Conservation (phyloP, 2,113 vertebrate genomes). For the Aspiorhynchus laticeps region DNA sequence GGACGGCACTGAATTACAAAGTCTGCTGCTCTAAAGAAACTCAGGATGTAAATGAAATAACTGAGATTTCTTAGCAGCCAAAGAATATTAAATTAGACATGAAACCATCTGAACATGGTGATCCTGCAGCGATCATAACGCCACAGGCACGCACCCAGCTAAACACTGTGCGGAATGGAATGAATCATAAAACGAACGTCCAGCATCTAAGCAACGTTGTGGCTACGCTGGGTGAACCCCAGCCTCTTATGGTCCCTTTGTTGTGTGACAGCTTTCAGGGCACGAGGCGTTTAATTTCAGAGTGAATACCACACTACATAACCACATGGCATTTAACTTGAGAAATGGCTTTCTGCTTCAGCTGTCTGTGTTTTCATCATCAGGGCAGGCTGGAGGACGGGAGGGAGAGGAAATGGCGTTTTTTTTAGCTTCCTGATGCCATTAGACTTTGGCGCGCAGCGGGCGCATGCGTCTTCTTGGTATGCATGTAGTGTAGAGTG, state of each 20-base stretch:
- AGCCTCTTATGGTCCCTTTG: constrained; percentile 55
- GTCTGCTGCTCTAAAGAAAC: constrained; percentile 1
- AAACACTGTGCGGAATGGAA: constrained; percentile 26
- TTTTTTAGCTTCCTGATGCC: constrained; percentile 91
- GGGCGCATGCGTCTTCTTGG: constrained; percentile 76
- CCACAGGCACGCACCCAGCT: constrained; percentile 33
- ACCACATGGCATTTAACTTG: constrained; percentile 99
- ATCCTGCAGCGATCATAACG: constrained; percentile 31
- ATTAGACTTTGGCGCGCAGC: constrained; percentile 82
- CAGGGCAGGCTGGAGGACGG: constrained; percentile 77
- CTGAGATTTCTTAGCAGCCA: neutral
- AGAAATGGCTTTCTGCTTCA: constrained; percentile 98
- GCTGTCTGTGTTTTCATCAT: constrained; percentile 93
- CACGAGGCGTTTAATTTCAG: constrained; percentile 91
- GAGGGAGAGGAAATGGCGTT: constrained; percentile 74
- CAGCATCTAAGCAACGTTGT: constrained; percentile 32
- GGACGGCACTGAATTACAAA: neutral
- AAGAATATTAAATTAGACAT: constrained; percentile 29
- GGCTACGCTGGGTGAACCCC: constrained; percentile 51
- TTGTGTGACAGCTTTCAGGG: constrained; percentile 85
- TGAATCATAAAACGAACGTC: constrained; percentile 33
- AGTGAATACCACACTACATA: constrained; percentile 95
- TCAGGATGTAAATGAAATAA: constrained; percentile 9
- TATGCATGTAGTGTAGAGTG: constrained; percentile 74
- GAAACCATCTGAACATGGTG: constrained; percentile 31